Conservation (phyloP, 2,113 vertebrate genomes). For the Gambusia holbrooki region DNA sequence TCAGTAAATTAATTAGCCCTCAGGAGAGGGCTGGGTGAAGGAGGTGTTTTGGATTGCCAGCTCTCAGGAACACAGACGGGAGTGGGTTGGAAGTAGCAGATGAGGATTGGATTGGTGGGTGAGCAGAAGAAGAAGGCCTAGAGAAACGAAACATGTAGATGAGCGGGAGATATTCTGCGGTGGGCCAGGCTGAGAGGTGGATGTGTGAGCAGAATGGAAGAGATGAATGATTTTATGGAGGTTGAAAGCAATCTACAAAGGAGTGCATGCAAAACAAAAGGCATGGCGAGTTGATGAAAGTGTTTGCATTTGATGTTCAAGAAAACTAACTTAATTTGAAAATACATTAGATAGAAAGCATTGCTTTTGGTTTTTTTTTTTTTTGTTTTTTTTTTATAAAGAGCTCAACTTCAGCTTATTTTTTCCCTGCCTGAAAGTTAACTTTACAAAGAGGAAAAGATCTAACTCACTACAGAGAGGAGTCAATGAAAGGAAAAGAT, state of each 20-base stretch:
- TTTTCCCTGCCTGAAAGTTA: slow-evolving; percentile 1
- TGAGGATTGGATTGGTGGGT: slow-evolving; percentile 19
- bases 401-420: neutral
- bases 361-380: too few species aligned
- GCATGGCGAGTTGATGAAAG: neutral
- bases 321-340: slow-evolving; percentile 7
- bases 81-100: slow-evolving; percentile 25
- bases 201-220: slow-evolving; percentile 5
- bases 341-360: neutral
- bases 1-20: slow-evolving; percentile 73
- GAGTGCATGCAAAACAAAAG: neutral
- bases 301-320: neutral
- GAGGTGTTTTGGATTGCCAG: slow-evolving; percentile 41
- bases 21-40: slow-evolving; percentile 56
- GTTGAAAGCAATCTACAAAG: slow-evolving; percentile 1
- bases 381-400: slow-evolving; percentile 1
- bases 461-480: slow-evolving; percentile 5
- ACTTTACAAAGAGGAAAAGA: neutral
- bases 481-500: neutral
- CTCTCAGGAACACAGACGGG: slow-evolving; percentile 29
- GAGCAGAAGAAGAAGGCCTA: neutral
- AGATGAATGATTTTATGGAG: slow-evolving; percentile 1
- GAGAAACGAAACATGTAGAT: slow-evolving; percentile 1
- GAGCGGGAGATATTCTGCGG: neutral
- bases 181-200: neutral